Conservation (phyloP, 1,140 invertebrate species). For the Hyles euphorbiae region DNA sequence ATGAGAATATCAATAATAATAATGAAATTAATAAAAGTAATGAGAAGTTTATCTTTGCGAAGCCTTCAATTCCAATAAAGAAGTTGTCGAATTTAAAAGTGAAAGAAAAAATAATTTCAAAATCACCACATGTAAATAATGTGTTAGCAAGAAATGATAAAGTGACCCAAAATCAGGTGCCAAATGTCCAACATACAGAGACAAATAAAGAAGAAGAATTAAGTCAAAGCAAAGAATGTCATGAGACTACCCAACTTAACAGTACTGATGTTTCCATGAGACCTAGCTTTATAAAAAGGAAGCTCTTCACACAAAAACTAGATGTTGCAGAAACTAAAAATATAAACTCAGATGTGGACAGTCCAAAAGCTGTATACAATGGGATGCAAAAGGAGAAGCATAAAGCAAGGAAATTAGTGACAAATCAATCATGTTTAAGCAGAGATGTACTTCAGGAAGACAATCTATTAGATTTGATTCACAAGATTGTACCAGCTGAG, state of each 20-base stretch:
- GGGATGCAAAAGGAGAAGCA: constrained; percentile 44
- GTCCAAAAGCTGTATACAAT: constrained; percentile 42
- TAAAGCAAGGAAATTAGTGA: constrained; percentile 55
- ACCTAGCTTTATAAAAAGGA: constrained; percentile 64
- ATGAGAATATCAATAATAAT: constrained; percentile 1
- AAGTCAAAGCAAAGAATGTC: neutral
- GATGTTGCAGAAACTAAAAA: constrained; percentile 53
- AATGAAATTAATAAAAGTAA: constrained; percentile 10
- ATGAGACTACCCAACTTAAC: constrained; percentile 21
- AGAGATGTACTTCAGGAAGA: constrained; percentile 46
- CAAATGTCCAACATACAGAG: neutral
- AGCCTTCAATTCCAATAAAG: constrained; percentile 40
- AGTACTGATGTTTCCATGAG: constrained; percentile 47
- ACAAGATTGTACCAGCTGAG: constrained; percentile 58
- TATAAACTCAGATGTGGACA: constrained; percentile 35
- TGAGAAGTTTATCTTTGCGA: constrained; percentile 48
- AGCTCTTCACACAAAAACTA: constrained; percentile 60
- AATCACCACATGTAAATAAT: constrained; percentile 26
- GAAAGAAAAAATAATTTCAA: constrained; percentile 38
- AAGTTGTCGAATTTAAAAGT: constrained; percentile 24
- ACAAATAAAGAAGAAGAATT: constrained; percentile 13
- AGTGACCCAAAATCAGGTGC: neutral
- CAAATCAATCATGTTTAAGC: constrained; percentile 54
- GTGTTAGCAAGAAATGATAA: constrained; percentile 6
- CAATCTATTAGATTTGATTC: constrained; percentile 59